phyloP scores from a whole-genome alignment of 2,888 invertebrate species.

The Thecophora atra region DNA sequence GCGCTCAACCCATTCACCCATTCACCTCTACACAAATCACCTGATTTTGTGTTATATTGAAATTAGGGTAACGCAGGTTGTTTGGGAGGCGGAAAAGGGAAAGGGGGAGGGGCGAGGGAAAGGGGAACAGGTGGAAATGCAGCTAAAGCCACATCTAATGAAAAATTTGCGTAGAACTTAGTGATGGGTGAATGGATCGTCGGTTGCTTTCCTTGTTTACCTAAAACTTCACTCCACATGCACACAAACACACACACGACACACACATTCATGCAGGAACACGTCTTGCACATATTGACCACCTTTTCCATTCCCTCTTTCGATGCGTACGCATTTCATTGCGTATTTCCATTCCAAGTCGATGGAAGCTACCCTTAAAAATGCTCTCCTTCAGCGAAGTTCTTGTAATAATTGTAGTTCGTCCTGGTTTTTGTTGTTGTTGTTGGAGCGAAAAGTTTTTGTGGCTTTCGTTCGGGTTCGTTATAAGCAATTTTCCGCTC shows the following conservation, averaged over 20 bases:
- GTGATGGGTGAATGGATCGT: slow-evolving; percentile 12
- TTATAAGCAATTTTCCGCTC: slow-evolving; percentile 31
- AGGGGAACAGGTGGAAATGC: neutral
- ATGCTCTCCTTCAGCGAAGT: neutral
- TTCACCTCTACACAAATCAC: neutral
- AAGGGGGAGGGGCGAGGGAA: neutral
- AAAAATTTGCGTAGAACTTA: slow-evolving; percentile 10
- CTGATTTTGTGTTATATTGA: no score
- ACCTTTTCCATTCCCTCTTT: no score
- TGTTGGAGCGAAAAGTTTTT: slow-evolving; percentile 36
- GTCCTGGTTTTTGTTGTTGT: slow-evolving; percentile 33
- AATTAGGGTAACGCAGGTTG: no score
- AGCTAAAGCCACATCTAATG: slow-evolving; percentile 20
- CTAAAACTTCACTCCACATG: neutral
- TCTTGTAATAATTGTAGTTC: neutral
- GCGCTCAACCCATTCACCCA: neutral
- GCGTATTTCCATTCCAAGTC: neutral
- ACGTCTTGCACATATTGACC: no score
- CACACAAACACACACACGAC: no score
- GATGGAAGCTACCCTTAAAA: slow-evolving; percentile 23
- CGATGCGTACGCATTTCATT: neutral
- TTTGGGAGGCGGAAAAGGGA: neutral
- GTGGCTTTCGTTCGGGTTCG: slow-evolving; percentile 44
- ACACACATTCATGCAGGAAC: no score
- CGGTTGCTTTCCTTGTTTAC: neutral